Percentiles rank a stretch among this genome's conserved stretches.
Conservation (phyloP, 2,888 invertebrate genomes). For the Eupelmus urozonus region DNA sequence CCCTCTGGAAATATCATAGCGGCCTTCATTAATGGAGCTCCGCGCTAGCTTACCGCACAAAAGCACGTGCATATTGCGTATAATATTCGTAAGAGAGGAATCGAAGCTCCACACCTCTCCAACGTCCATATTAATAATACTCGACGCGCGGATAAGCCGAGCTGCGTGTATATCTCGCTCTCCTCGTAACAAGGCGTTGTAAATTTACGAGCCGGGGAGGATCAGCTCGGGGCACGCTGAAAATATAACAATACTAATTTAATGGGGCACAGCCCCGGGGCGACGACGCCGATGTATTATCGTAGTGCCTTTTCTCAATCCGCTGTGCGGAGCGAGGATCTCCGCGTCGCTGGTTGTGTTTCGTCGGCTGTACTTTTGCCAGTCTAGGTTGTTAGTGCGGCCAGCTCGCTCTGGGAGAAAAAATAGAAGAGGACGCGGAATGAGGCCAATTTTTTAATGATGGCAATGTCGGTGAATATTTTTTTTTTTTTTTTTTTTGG, state of each 20-base stretch:
- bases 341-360: not conserved
- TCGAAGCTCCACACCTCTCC: not conserved
- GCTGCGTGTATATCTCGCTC: not conserved
- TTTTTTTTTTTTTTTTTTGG: not conserved
- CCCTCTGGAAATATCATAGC: no score
- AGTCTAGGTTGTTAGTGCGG: not conserved
- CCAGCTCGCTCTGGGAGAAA: not conserved
- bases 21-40: no score
- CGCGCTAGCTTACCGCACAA: no score
- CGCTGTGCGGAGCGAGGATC: no score
- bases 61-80: not conserved
- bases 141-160: not conserved
- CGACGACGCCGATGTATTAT: no score
- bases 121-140: constrained; percentile 1
- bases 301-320: no score
- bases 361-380: not conserved
- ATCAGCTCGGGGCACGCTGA: not conserved
- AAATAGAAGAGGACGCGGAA: not conserved
- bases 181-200: constrained; percentile 2
- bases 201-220: not conserved
- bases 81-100: not conserved
- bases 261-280: not conserved
- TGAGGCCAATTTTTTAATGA: constrained; percentile 5
- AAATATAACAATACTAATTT: constrained; percentile 21
- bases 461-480: not conserved